Evolutionary conservation across 2,888 invertebrate species (phyloP).

Genomic region (Invenusta paracnida): DNA sequence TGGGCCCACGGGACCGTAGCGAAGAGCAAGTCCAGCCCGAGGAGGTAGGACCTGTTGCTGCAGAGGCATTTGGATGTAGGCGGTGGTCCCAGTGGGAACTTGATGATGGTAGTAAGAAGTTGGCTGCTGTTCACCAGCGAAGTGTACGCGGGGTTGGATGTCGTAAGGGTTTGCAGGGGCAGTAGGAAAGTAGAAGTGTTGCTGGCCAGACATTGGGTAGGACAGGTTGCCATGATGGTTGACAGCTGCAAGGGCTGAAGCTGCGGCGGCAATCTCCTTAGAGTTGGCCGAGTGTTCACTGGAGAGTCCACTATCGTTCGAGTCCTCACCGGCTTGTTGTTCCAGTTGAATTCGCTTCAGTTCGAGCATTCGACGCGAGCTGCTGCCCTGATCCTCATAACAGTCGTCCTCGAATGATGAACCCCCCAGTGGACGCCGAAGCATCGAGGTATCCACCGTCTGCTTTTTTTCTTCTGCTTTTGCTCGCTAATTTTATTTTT

Average conservation of each 20-base stretch:
- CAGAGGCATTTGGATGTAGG: neutral
- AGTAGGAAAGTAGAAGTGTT: neutral
- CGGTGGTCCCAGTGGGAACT: neutral
- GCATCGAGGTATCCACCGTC: neutral
- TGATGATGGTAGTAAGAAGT: neutral
- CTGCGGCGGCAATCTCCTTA: constrained; percentile 16
- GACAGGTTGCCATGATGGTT: constrained; percentile 11
- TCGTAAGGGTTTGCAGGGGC: neutral
- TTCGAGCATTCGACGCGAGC: constrained; percentile 32
- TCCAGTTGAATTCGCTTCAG: constrained; percentile 42
- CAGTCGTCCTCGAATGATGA: neutral
- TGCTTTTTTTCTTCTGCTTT: no score
- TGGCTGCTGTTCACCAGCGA: neutral
- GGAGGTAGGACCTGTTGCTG: neutral
- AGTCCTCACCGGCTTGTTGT: constrained; percentile 46
- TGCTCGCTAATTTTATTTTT: no score
- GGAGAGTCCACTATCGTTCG: constrained; percentile 48
- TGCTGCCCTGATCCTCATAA: constrained; percentile 14
- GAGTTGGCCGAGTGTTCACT: constrained; percentile 46
- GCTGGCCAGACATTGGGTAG: neutral
- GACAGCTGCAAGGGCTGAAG: neutral
- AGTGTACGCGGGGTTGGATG: neutral
- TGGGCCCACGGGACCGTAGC: neutral
- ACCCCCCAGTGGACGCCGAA: neutral
- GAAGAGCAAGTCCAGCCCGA: neutral